Conservation (phyloP, 2,797 vertebrate species). For the Rachycentron canadum region DNA sequence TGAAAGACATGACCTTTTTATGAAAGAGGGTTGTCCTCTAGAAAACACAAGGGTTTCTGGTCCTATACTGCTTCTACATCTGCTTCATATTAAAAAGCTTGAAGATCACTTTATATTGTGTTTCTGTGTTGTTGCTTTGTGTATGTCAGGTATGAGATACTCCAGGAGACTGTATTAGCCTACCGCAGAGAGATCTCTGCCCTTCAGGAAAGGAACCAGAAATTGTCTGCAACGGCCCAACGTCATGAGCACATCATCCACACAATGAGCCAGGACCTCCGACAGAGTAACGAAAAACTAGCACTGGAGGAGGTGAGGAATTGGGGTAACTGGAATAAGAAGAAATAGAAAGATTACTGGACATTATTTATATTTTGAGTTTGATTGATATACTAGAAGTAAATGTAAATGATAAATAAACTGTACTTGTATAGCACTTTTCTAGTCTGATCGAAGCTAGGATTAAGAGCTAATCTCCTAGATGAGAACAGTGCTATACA, state of each 20-base stretch:
- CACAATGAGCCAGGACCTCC: conserved; percentile 94
- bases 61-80: not conserved
- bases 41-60: not conserved
- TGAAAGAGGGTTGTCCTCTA: too few relatives aligned
- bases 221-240: conserved; percentile 90
- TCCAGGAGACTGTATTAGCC: conserved; percentile 93
- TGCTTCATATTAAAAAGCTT: not conserved
- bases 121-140: not conserved
- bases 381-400: not conserved
- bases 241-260: conserved; percentile 94
- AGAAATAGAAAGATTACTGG: not conserved
- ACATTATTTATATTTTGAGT: not conserved
- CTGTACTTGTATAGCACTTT: too few relatives aligned
- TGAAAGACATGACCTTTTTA: not conserved
- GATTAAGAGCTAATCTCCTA: too few relatives aligned
- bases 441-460: too few relatives aligned
- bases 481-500: too few relatives aligned
- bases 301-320: conserved; percentile 90
- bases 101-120: not conserved
- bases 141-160: conserved; percentile 91
- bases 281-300: conserved; percentile 91
- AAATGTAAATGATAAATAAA: too few relatives aligned
- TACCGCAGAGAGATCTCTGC: conserved; percentile 92
- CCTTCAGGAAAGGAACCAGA: conserved; percentile 91
- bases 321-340: not conserved